phyloP scores from a whole-genome alignment of 2,113 vertebrate genomes.

The Grammomys dolichurus region DNA sequence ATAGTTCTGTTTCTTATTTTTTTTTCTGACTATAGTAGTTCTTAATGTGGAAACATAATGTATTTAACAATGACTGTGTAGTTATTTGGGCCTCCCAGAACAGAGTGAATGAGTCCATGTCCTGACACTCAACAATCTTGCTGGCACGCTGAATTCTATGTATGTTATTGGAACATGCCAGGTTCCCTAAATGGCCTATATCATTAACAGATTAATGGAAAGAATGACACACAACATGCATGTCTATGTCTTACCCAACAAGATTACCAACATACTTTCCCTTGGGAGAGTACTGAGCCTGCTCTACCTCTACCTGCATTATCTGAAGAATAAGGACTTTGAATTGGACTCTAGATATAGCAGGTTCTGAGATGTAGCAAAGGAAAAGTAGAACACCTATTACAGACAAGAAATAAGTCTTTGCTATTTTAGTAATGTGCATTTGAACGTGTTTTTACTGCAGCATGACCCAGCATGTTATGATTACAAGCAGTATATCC shows the following conservation, averaged over 20 bases:
- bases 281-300: not conserved
- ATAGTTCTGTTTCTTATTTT: constrained; percentile 4
- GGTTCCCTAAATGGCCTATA: not conserved
- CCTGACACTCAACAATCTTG: not conserved
- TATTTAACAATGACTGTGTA: not conserved
- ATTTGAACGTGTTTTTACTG: not conserved
- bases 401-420: not conserved
- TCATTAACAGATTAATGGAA: not conserved
- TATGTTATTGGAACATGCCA: not conserved
- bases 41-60: not conserved
- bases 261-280: not conserved
- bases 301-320: not conserved
- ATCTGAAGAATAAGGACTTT: not conserved
- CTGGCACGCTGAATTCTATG: not conserved
- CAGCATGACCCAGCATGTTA: not conserved
- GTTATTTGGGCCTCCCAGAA: constrained; percentile 25
- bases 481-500: not conserved
- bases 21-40: constrained; percentile 4
- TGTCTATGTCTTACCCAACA: not conserved
- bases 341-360: not conserved
- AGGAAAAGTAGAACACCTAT: not conserved
- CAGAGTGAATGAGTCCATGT: not conserved
- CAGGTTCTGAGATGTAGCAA: not conserved
- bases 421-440: not conserved
- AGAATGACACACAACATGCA: not conserved